Conservation (phyloP, 2,888 invertebrate species). For the Lepidonotus clava region DNA sequence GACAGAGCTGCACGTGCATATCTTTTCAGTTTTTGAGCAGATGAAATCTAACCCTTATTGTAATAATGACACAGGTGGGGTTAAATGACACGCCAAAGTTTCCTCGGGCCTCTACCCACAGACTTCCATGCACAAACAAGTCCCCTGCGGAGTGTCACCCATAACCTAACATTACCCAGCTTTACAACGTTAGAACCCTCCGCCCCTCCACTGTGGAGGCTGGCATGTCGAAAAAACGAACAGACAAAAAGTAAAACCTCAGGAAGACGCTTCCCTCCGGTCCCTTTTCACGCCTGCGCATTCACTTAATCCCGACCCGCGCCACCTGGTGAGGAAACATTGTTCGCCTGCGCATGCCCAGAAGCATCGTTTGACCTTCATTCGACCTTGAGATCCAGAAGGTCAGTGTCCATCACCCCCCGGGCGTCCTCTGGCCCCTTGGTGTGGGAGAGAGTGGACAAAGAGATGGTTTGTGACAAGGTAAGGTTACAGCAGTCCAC, state of each 20-base stretch:
- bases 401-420: neutral
- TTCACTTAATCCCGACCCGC: constrained; percentile 6
- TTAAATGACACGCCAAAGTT: neutral
- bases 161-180: neutral
- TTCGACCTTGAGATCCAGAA: constrained; percentile 40
- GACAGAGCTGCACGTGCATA: neutral
- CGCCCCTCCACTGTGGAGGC: neutral
- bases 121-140: neutral
- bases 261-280: neutral
- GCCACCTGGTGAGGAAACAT: constrained; percentile 42
- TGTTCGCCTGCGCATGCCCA: constrained; percentile 22
- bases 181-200: neutral
- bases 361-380: constrained; percentile 34
- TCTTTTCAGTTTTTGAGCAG: neutral
- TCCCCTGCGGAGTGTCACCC: neutral
- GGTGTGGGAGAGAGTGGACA: neutral
- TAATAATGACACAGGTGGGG: neutral
- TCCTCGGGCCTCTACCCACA: neutral
- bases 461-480: neutral
- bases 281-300: neutral
- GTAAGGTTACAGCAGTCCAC: neutral
- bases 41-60: neutral
- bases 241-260: neutral
- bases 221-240: neutral
- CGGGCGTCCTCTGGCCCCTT: neutral